phyloP scores from a whole-genome alignment of 2,888 invertebrate species.

The Athrips mouffetella region DNA sequence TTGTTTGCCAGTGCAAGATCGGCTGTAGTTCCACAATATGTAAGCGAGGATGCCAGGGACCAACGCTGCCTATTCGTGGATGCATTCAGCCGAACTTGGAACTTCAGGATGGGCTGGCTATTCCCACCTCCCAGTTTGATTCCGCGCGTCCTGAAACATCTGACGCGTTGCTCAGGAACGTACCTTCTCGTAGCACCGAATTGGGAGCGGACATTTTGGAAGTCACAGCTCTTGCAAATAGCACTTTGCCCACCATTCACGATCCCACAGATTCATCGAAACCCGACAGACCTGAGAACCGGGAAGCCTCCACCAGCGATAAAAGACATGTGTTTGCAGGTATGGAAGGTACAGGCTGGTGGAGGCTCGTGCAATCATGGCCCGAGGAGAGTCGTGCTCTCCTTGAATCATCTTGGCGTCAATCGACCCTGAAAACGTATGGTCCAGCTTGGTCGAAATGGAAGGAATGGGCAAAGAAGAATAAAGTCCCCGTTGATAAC shows the following conservation, averaged over 20 bases:
- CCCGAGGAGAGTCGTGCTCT: neutral
- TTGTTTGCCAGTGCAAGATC: slow-evolving; percentile 10
- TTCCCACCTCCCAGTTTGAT: slow-evolving; percentile 29
- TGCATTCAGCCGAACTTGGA: slow-evolving; percentile 25
- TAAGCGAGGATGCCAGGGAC: slow-evolving; percentile 15
- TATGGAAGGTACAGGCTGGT: slow-evolving; percentile 2
- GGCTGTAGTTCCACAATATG: slow-evolving; percentile 19
- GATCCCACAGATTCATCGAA: neutral
- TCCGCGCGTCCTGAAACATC: slow-evolving; percentile 24
- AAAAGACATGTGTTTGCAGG: neutral
- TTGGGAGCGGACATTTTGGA: slow-evolving; percentile 27
- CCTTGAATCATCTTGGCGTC: slow-evolving; percentile 21
- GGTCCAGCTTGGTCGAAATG: slow-evolving; percentile 19
- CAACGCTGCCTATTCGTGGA: slow-evolving; percentile 14
- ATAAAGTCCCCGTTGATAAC: neutral
- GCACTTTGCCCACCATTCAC: slow-evolving; percentile 17
- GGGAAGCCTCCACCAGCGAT: neutral
- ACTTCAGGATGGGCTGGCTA: slow-evolving; percentile 23
- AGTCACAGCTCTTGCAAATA: slow-evolving; percentile 20
- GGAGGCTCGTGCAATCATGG: slow-evolving; percentile 14
- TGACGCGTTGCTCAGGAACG: slow-evolving; percentile 21
- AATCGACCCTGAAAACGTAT: slow-evolving; percentile 25
- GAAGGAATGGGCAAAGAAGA: slow-evolving; percentile 6
- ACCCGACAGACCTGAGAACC: neutral
- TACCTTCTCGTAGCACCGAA: slow-evolving; percentile 22